Evolutionary conservation across 2,797 vertebrate genomes (phyloP), one percentile per base, ranked within the genome.

Genomic region (Luscinia luscinia): DNA sequence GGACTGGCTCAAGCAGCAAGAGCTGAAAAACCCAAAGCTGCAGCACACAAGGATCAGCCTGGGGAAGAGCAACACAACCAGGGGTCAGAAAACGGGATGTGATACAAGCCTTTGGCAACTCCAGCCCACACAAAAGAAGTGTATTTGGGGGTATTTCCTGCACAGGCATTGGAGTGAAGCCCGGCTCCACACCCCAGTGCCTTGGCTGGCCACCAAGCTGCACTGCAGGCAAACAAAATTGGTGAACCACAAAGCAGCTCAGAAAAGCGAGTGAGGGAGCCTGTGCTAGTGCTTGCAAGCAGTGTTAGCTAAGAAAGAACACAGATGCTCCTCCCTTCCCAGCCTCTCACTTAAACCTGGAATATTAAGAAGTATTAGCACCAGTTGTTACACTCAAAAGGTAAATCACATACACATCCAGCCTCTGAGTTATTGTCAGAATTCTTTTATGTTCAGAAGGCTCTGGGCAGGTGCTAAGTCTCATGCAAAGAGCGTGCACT

Each of bases 201-300:
- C 85, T 93, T 95, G 94, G 91, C 94, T 91, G 80, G 93, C 93
- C 95, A 96, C 88, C 94, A 94, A 96, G 84, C 85, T 91, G 91
- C 95, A 95, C 94, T 95, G 94, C 87, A 90, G 90, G 92, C 93
- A 95, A 95, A 88, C 24, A 28, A 48, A 96, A 91, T 1, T 41
- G 55, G 92, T 86, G 83, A 96, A 91, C 90, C 80, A 75, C 90
- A 94, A 88, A 86, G 93, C 40, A 92, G 82, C 72, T 46, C 79
- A 61, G 79, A 32, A 90, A 61, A 84, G 18, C 2, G 1, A 91
- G 49, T 4, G 66, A 86, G 74, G 1, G 10, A 78, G 67, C 6
- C 1, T 18, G 49, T 38, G 73, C 63, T 72, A 62, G 48, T 26
- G 61, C 89, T 79, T 87, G 92, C 63, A 88, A 68, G 92, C 59